These are phyloP conservation scores for Rotaria socialis DNA, from an alignment of 2,888 invertebrate genomes.

Conservation along the genomic window DNA sequence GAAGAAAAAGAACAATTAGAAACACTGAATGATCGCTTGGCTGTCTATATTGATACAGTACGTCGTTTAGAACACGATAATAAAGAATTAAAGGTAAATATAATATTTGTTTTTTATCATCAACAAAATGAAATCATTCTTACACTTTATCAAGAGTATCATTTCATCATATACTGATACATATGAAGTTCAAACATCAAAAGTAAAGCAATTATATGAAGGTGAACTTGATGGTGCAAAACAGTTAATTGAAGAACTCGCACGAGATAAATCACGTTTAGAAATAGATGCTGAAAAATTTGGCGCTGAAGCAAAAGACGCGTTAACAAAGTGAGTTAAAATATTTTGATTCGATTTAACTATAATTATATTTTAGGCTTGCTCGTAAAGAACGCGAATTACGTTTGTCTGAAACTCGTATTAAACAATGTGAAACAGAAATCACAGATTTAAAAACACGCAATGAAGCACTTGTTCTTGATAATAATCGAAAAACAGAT, in stretches of 20 bases:
- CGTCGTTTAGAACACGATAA: constrained; percentile 88
- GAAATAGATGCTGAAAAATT: constrained; percentile 85
- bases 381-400: constrained; percentile 73
- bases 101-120: neutral
- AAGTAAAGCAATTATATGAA: constrained; percentile 84
- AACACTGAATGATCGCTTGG: constrained; percentile 89
- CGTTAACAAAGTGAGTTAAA: constrained; percentile 58
- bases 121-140: neutral
- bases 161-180: neutral
- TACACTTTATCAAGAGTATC: neutral
- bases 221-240: constrained; percentile 84
- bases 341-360: neutral
- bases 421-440: constrained; percentile 56
- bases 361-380: constrained; percentile 62
- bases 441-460: constrained; percentile 53
- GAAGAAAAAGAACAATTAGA: constrained; percentile 90
- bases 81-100: constrained; percentile 52
- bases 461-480: constrained; percentile 65
- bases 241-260: constrained; percentile 81
- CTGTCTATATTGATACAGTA: constrained; percentile 89
- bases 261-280: constrained; percentile 83
- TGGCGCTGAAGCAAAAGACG: constrained; percentile 78
- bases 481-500: constrained; percentile 72
- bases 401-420: constrained; percentile 71
- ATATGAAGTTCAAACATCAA: constrained; percentile 14